Conservation (phyloP, 1,140 invertebrate genomes). For the Ostrea edulis region DNA sequence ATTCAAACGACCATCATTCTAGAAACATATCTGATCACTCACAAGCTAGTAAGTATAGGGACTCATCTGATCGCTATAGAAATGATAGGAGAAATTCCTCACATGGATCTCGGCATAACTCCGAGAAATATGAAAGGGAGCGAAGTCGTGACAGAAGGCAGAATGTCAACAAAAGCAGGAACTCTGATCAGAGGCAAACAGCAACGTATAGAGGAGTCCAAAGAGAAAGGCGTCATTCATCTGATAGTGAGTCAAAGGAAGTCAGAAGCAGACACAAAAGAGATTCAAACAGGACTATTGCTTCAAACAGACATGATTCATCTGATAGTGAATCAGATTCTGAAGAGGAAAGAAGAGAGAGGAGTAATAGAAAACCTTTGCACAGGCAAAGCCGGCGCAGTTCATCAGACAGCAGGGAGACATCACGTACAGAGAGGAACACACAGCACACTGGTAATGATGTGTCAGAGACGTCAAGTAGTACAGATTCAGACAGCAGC, state of each 20-base stretch:
- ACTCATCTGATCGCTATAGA: slow-evolving; percentile 10
- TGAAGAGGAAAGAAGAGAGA: slow-evolving; percentile 41
- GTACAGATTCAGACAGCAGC: neutral
- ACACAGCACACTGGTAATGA: neutral
- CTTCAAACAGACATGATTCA: slow-evolving; percentile 12
- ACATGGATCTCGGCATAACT: neutral
- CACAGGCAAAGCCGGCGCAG: neutral
- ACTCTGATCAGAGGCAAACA: slow-evolving; percentile 18
- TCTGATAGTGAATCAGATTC: slow-evolving; percentile 33
- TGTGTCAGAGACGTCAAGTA: slow-evolving; percentile 1
- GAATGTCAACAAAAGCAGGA: neutral
- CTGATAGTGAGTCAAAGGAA: neutral
- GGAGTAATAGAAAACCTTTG: neutral
- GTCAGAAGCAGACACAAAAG: neutral
- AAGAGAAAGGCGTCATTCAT: slow-evolving; percentile 16
- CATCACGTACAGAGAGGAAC: neutral
- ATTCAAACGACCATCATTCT: neutral
- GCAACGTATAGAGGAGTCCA: neutral
- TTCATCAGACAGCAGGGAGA: neutral
- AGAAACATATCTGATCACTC: slow-evolving; percentile 21
- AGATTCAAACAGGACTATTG: neutral
- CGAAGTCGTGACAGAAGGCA: slow-evolving; percentile 3
- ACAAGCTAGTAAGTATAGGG: slow-evolving; percentile 10
- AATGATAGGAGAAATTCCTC: neutral
- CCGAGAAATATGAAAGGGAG: neutral